Evolutionary conservation across 1,140 invertebrate species (phyloP), one percentile per base, ranked within the genome.

Genomic region (Amyelois transitella): DNA sequence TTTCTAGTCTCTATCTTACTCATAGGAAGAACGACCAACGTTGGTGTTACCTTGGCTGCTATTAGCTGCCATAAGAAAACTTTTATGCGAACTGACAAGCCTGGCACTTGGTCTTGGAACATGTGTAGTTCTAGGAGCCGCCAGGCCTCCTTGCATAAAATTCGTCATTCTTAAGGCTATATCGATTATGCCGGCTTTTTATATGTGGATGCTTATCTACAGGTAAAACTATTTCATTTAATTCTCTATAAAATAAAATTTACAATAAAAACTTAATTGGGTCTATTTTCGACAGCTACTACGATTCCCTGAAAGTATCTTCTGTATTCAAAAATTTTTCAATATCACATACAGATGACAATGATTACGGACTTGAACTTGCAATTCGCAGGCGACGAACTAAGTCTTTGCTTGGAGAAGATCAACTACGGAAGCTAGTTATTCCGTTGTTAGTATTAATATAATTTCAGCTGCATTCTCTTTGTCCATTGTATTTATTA

Each of bases 121-220:
- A 0, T 88, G 85, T 43, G 67, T 88, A 0, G 56, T 86, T 0
- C 51, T 85, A 6, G 85, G 85, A 4, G 66, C 82, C 0, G 78
- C 77, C 1, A 66, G 72, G 21, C 68, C 78, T 1, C 69, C 81
- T 2, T 88, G 85, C 48, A 63, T 86, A 25, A 80, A 75, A 51
- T 88, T 88, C 48, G 60, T 88, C 5, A 57, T 88, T 6, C 51
- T 66, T n/a, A 88, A 86, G 56, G 56, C 84, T 7, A 50, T 60
- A 0, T 69, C 72, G 0, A 83, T 88, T 3, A 75, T 72, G 53
- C 81, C 81, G 4, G 68, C 77, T 1, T 78, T 84, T 54, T 88
- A 88, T 51, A 84, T 82, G 76, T 88, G 85, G 85, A 72, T 79
- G 59, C 64, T 87, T 19, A 63, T 84, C 44, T 75, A 78, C 14